Percentiles rank a stretch among this genome's conserved stretches.
These are phyloP conservation scores for Laticauda colubrina DNA, from an alignment of 2,113 vertebrate species.

Conservation along the genomic window DNA sequence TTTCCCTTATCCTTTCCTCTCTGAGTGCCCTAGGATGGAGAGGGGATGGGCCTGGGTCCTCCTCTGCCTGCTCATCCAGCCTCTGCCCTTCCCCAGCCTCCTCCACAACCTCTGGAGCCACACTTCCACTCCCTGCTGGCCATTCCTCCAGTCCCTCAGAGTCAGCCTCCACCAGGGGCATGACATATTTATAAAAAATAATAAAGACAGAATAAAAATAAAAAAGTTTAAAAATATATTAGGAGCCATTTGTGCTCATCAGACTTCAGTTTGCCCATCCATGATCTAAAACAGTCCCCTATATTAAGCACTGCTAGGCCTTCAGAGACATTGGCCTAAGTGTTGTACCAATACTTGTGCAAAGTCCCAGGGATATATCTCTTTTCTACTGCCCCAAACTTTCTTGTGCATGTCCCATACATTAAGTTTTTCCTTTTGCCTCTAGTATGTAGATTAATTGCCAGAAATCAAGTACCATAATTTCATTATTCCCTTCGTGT, in stretches of 20 bases:
- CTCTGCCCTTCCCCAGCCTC: no score
- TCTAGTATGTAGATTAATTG: conserved; percentile 39
- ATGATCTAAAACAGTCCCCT: not conserved
- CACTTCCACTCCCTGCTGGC: no score
- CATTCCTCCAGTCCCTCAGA: no score
- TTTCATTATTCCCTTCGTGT: conserved; percentile 48
- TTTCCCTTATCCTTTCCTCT: no score
- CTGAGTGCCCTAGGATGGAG: no score
- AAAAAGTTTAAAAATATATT: not conserved
- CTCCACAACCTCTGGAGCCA: no score
- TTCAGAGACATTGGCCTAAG: not conserved
- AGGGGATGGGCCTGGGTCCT: no score
- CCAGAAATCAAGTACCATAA: conserved; percentile 42
- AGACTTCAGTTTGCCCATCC: not conserved
- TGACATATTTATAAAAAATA: not conserved
- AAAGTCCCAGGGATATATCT: not conserved
- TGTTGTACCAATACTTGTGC: not conserved
- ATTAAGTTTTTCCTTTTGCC: conserved; percentile 30
- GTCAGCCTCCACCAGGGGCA: no score
- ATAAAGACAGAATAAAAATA: not conserved
- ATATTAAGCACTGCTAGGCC: not conserved
- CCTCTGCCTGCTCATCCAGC: no score
- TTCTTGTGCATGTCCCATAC: conserved; percentile 23
- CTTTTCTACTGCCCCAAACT: not conserved
- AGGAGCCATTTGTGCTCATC: not conserved